Evolutionary conservation across 1,140 invertebrate species (phyloP), one percentile per base, ranked within the genome.

Genomic region (Caenorhabditis inopinata): DNA sequence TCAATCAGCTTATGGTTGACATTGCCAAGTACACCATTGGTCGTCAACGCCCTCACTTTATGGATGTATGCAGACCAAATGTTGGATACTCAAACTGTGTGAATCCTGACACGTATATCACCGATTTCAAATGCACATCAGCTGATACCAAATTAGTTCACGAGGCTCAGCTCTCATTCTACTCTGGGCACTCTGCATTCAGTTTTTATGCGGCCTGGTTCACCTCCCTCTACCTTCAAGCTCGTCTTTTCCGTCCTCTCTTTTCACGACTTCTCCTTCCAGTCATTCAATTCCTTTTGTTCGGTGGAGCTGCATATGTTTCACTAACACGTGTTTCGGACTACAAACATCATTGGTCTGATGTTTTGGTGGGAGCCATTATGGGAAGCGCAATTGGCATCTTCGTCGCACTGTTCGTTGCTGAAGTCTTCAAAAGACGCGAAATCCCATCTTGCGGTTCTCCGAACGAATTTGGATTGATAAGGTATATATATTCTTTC

Each of bases 301-400:
- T 88, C 74, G 83, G 81, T 23, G 86, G 85, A 12, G 86, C 86
- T 25, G 79, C 83, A 2, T 88, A 81, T 76, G 85, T 88, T 27
- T 83, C 86, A 0, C 84, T 87, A 49, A 84, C 80, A 9, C 80
- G 85, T n/a, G 78, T 79, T 12, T 79, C 78, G 1, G 94, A 98
- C 91, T 96, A 97, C 90, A 97, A 97, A 90, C 96, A 98, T 90
- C 96, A 98, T 87, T 96, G 95, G 94, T 95, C 93, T 87, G 93
- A 94, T 89, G 93, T 94, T 1, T 87, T 93, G 4, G 91, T 91
- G 79, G 93, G 93, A 9, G 89, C 90, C 7, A 78, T 91, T 35
- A 89, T 93, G 78, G 93, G 93, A 23, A 87, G 89, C n/a, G 76
- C 91, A 29, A 89, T 92, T 42, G 92, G 92, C 78, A 75, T 90